Evolutionary conservation across 2,113 vertebrate species (phyloP).

Genomic region (Pionites leucogaster): DNA sequence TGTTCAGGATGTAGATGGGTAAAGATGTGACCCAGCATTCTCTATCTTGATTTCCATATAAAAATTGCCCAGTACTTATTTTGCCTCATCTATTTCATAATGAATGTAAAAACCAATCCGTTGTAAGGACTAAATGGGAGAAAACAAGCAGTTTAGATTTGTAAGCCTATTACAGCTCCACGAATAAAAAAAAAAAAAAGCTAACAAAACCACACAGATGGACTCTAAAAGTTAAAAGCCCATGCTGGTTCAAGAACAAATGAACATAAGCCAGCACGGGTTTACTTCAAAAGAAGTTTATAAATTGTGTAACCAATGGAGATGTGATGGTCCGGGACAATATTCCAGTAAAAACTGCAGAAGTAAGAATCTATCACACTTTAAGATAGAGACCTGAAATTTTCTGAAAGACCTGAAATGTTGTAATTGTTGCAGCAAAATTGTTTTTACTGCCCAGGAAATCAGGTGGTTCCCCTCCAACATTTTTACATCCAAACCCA

Average conservation of each 20-base stretch:
- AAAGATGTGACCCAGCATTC: not conserved
- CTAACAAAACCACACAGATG: not conserved
- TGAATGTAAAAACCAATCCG: not conserved
- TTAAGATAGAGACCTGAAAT: not conserved
- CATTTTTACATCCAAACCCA: not conserved
- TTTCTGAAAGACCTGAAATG: not conserved
- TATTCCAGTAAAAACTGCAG: not conserved
- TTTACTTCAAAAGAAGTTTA: not conserved
- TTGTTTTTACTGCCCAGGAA: not conserved
- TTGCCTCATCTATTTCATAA: not conserved
- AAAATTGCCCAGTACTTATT: not conserved
- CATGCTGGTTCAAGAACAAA: not conserved
- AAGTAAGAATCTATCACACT: rapidly evolving
- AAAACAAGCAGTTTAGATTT: not conserved
- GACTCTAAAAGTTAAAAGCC: not conserved
- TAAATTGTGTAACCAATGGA: not conserved
- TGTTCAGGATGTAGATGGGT: not conserved
- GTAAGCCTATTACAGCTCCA: not conserved
- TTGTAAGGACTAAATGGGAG: not conserved
- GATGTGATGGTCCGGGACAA: not conserved
- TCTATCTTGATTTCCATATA: not conserved
- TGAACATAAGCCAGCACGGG: rapidly evolving
- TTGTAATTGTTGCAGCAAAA: not conserved
- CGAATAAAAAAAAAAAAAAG: not conserved
- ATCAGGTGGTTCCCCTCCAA: not conserved